phyloP scores from a whole-genome alignment of 2,888 invertebrate species.

The Axea sp. region DNA sequence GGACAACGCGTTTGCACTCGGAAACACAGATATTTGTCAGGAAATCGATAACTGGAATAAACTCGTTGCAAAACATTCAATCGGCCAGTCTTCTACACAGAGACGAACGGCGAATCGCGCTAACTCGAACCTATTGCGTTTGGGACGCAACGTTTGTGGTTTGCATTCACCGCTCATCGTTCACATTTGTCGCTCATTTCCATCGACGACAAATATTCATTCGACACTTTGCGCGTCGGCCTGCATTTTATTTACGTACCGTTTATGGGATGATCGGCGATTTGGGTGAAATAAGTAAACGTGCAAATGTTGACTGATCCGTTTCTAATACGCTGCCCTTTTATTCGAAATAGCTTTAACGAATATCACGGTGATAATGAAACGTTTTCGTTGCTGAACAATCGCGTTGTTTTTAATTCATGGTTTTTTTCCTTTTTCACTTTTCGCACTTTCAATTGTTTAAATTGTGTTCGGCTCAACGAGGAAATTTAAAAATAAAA shows the following conservation, averaged over 20 bases:
- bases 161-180: conserved; percentile 16
- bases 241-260: conserved; percentile 10
- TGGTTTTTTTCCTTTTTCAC: too few species aligned
- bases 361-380: too few species aligned
- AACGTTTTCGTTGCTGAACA: too few species aligned
- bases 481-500: too few species aligned
- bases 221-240: conserved; percentile 22
- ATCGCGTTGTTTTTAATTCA: too few species aligned
- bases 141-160: conserved; percentile 24
- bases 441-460: too few species aligned
- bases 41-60: conserved; percentile 78
- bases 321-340: too few species aligned
- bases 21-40: conserved; percentile 78
- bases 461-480: too few species aligned
- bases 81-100: conserved; percentile 59
- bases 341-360: too few species aligned
- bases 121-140: conserved; percentile 13
- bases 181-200: conserved; percentile 35
- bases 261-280: too few species aligned
- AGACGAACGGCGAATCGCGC: conserved; percentile 38
- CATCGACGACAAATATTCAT: conserved; percentile 44
- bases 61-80: conserved; percentile 76
- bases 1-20: conserved; percentile 64
- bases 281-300: too few species aligned
- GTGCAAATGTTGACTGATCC: too few species aligned